Conservation (phyloP, 2,888 invertebrate species). For the Xylocampa areola region DNA sequence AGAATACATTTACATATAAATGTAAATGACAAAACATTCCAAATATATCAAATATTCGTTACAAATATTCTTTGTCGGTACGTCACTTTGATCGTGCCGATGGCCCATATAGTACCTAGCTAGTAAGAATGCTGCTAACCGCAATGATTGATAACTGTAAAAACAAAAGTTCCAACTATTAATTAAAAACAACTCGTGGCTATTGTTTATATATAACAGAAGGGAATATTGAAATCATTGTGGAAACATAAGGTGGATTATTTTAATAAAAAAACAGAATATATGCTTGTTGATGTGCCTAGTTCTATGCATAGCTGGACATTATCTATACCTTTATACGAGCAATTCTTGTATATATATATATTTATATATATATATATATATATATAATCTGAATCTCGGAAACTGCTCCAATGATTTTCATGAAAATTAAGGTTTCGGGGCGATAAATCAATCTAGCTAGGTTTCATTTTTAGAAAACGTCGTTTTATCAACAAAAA, state of each 20-base stretch:
- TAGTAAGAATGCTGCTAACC: constrained; percentile 46
- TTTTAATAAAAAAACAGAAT: constrained; percentile 1
- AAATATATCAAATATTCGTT: constrained; percentile 23
- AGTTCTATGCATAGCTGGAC: background rate
- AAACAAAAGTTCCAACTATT: constrained; percentile 46
- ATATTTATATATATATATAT: too few species aligned
- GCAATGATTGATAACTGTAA: constrained; percentile 46
- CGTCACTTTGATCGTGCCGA: constrained; percentile 53
- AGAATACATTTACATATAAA: constrained; percentile 29
- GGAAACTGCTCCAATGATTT: too few species aligned
- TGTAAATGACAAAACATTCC: constrained; percentile 34
- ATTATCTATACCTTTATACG: too few species aligned
- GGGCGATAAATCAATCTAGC: too few species aligned
- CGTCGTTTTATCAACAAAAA: too few species aligned
- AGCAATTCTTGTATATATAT: too few species aligned
- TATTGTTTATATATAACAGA: constrained; percentile 17
- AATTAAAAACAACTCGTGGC: constrained; percentile 19
- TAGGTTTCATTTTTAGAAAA: too few species aligned
- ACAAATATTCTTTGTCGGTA: constrained; percentile 39
- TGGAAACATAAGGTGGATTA: constrained; percentile 4
- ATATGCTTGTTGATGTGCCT: constrained; percentile 1
- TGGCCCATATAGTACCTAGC: constrained; percentile 47
- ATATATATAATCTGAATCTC: too few species aligned
- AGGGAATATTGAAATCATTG: constrained; percentile 16
- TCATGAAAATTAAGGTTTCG: too few species aligned